Percentiles rank a stretch among this genome's conserved stretches.
These are phyloP conservation scores for Protonemura montana DNA, from an alignment of 2,888 invertebrate species.

Conservation along the genomic window DNA sequence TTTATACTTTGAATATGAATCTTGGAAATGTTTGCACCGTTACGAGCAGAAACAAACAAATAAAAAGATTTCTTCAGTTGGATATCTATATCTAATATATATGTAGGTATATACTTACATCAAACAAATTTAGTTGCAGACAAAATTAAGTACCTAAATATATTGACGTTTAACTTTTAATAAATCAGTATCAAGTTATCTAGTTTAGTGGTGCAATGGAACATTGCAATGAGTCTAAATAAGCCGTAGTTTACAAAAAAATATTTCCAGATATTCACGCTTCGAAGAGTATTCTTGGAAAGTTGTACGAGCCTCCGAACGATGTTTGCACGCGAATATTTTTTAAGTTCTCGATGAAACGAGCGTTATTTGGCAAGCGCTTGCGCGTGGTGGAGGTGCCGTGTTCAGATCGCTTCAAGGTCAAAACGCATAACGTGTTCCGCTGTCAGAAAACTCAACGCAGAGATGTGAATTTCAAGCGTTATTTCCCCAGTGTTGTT, in stretches of 20 bases:
- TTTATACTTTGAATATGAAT: not conserved
- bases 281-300: too few relatives aligned
- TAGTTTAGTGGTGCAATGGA: not conserved
- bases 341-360: too few relatives aligned
- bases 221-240: not conserved
- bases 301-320: too few relatives aligned
- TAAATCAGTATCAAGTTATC: not conserved
- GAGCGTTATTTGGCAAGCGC: too few relatives aligned
- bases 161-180: not conserved
- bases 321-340: too few relatives aligned
- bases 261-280: not conserved
- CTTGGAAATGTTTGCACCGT: not conserved
- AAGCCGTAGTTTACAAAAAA: not conserved
- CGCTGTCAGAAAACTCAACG: not conserved
- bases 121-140: not conserved
- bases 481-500: too few relatives aligned
- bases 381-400: not conserved
- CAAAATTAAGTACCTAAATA: not conserved
- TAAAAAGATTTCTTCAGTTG: not conserved
- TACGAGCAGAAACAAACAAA: not conserved
- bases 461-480: too few relatives aligned
- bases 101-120: too few relatives aligned
- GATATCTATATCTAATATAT: too few relatives aligned
- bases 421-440: not conserved
- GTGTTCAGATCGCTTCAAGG: not conserved